Conservation (phyloP, 2,113 vertebrate genomes). For the Phrynocephalus versicolor region DNA sequence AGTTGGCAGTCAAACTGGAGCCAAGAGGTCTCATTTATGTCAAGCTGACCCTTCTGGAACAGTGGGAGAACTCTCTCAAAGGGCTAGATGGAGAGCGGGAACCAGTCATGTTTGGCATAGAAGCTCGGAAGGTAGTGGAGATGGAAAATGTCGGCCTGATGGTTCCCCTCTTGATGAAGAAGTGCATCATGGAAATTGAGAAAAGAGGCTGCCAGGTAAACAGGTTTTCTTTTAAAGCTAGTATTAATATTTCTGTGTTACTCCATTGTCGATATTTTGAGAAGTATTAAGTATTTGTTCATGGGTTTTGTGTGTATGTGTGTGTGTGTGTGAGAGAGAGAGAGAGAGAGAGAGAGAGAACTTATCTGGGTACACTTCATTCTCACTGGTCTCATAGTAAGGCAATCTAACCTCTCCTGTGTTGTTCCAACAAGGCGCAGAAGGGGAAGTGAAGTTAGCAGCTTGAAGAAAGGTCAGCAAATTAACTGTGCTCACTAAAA, state of each 20-base stretch:
- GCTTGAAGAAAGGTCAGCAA: neutral
- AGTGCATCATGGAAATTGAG: constrained; percentile 95
- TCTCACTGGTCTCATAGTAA: neutral
- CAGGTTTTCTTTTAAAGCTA: constrained; percentile 27
- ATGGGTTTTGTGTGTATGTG: too few species aligned
- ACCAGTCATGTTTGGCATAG: constrained; percentile 89
- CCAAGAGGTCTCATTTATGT: constrained; percentile 95
- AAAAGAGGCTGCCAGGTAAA: constrained; percentile 97
- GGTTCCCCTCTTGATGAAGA: constrained; percentile 92
- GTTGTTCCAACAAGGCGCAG: neutral
- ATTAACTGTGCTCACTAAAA: neutral
- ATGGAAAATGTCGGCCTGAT: constrained; percentile 86
- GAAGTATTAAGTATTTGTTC: neutral
- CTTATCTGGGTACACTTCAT: neutral
- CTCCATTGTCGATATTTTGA: neutral
- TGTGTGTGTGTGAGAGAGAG: too few species aligned
- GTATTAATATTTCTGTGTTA: neutral
- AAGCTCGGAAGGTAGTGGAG: constrained; percentile 90
- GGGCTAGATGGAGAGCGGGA: constrained; percentile 78
- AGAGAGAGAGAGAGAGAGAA: too few species aligned
- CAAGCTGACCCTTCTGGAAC: constrained; percentile 93
- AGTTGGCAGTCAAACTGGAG: constrained; percentile 93
- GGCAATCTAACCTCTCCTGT: too few species aligned
- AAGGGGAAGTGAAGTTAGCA: neutral
- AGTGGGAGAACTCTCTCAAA: constrained; percentile 93